These are phyloP conservation scores for Tapirus indicus DNA, from an alignment of 2,797 vertebrate genomes.

Conservation along the genomic window DNA sequence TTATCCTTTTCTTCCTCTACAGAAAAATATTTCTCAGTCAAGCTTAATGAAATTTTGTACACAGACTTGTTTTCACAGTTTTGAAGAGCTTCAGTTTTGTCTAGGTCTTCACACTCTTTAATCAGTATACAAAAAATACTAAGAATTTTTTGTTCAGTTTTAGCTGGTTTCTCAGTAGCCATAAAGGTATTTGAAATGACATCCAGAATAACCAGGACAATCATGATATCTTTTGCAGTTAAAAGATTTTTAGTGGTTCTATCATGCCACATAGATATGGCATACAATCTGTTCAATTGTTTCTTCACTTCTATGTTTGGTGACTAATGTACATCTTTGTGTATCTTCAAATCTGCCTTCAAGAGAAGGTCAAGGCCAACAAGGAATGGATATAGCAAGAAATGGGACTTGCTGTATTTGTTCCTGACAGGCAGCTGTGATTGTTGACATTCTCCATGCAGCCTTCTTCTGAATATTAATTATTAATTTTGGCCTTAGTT, in stretches of 20 bases:
- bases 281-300: not conserved
- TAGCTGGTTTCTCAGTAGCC: not conserved
- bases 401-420: constrained; percentile 95
- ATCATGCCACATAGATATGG: not conserved
- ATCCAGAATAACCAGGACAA: not conserved
- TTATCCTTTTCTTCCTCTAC: not conserved
- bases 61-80: not conserved
- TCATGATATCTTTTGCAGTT: not conserved
- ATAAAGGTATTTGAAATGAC: not conserved
- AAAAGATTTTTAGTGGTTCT: not conserved
- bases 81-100: not conserved
- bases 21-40: not conserved
- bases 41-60: not conserved
- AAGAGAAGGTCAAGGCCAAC: constrained; percentile 85
- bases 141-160: not conserved
- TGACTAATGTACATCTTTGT: not conserved
- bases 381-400: constrained; percentile 90
- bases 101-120: not conserved
- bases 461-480: constrained; percentile 96
- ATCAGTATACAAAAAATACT: not conserved
- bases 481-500: constrained; percentile 92
- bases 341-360: constrained; percentile 91
- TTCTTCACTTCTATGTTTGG: not conserved
- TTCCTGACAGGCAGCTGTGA: constrained; percentile 93
- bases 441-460: constrained; percentile 95